These are phyloP conservation scores for Radopholus similis DNA, from an alignment of 1,140 invertebrate genomes.

Conservation along the genomic window DNA sequence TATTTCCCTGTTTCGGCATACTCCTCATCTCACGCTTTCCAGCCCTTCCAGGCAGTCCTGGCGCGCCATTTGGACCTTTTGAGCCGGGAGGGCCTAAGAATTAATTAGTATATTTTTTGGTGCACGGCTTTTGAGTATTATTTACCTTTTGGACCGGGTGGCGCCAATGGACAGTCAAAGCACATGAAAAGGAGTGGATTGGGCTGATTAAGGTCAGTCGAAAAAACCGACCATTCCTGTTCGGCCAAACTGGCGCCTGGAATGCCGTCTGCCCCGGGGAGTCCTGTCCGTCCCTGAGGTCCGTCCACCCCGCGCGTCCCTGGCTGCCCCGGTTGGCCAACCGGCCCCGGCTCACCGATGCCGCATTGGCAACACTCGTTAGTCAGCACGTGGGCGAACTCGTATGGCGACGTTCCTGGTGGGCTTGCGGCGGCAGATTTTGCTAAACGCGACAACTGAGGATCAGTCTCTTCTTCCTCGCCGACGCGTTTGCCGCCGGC, in stretches of 20 bases:
- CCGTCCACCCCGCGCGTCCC: constrained; percentile 1
- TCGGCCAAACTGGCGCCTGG: background rate
- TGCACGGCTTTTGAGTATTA: too few species aligned
- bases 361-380: constrained; percentile 5
- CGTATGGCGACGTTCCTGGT: too few species aligned
- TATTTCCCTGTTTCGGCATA: background rate
- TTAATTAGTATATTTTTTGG: too few species aligned
- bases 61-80: constrained; percentile 7
- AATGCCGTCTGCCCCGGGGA: constrained; percentile 2
- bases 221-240: constrained; percentile 18
- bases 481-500: background rate
- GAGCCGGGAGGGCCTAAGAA: constrained; percentile 4
- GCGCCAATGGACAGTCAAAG: constrained; percentile 5
- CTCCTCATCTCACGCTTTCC: constrained; percentile 9
- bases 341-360: constrained; percentile 9
- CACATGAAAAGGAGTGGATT: background rate
- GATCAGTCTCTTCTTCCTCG: too few species aligned
- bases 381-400: too few species aligned
- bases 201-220: background rate
- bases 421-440: too few species aligned
- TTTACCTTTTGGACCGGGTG: constrained; percentile 19
- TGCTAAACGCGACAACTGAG: background rate
- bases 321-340: constrained; percentile 11
- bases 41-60: constrained; percentile 8
- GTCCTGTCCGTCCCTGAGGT: background rate